Conservation (phyloP, 2,797 vertebrate species). For the Helicolenus hilgendorfi region DNA sequence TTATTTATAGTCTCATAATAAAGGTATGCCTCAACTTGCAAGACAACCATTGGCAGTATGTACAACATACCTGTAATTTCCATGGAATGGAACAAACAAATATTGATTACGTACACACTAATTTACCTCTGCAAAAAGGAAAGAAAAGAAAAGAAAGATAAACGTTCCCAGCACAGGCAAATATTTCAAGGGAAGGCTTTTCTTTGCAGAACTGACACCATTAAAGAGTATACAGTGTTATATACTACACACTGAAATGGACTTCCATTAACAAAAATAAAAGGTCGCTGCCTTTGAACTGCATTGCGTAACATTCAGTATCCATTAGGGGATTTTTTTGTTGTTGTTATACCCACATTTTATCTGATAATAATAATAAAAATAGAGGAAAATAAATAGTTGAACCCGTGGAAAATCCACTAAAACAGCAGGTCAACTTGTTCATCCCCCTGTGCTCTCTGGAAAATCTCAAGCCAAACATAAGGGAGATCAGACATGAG, state of each 20-base stretch:
- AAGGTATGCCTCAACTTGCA: slow-evolving; percentile 98
- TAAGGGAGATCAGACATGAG: slow-evolving; percentile 48
- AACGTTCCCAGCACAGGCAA: slow-evolving; percentile 87
- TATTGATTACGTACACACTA: slow-evolving; percentile 91
- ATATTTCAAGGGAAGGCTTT: slow-evolving; percentile 80
- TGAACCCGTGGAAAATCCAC: slow-evolving; percentile 70
- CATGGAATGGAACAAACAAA: slow-evolving; percentile 94
- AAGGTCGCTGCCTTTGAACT: slow-evolving; percentile 81
- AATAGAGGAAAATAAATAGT: slow-evolving; percentile 76
- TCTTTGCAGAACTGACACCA: slow-evolving; percentile 86
- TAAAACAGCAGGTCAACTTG: slow-evolving; percentile 67
- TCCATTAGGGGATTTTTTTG: slow-evolving; percentile 70
- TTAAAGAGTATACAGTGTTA: slow-evolving; percentile 88
- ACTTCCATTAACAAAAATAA: slow-evolving; percentile 85
- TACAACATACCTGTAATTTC: slow-evolving; percentile 98
- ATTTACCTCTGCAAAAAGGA: slow-evolving; percentile 86
- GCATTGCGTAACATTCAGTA: slow-evolving; percentile 88
- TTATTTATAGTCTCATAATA: slow-evolving; percentile 99
- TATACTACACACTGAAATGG: slow-evolving; percentile 86
- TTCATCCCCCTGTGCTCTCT: slow-evolving; percentile 55
- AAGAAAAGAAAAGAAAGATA: slow-evolving; percentile 78
- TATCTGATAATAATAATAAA: slow-evolving; percentile 66
- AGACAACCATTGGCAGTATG: slow-evolving; percentile 97
- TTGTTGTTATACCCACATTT: slow-evolving; percentile 57
- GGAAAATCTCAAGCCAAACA: slow-evolving; percentile 73